Conservation (phyloP, 2,888 invertebrate genomes). For the Agelastica alni region DNA sequence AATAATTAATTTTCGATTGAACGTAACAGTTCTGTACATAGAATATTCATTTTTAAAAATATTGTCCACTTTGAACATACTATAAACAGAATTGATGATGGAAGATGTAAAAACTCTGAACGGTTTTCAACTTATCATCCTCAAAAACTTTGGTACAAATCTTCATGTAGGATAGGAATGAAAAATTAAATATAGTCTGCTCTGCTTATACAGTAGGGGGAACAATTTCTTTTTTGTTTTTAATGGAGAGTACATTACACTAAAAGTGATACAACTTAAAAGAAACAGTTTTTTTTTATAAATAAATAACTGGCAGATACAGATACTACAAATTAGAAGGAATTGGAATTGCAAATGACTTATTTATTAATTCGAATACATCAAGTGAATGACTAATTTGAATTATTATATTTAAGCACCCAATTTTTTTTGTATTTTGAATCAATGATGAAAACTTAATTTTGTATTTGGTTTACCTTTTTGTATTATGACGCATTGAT, state of each 20-base stretch:
- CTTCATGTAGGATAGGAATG: slow-evolving; percentile 43
- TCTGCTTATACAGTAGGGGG: slow-evolving; percentile 55
- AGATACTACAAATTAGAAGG: slow-evolving; percentile 29
- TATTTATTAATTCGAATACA: not conserved
- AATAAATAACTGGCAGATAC: slow-evolving; percentile 39
- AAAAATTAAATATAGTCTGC: slow-evolving; percentile 54
- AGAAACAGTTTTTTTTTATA: slow-evolving; percentile 29
- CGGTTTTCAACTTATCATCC: slow-evolving; percentile 11
- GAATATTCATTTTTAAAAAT: slow-evolving; percentile 21
- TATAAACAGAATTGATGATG: slow-evolving; percentile 27
- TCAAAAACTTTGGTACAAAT: slow-evolving; percentile 43
- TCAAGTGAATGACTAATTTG: too few species aligned
- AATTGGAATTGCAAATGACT: slow-evolving; percentile 18
- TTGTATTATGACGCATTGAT: too few species aligned
- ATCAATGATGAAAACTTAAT: too few species aligned
- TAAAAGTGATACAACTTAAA: slow-evolving; percentile 47
- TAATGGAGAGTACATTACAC: slow-evolving; percentile 39
- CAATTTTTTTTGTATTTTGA: too few species aligned
- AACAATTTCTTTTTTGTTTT: slow-evolving; percentile 21
- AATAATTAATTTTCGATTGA: too few species aligned
- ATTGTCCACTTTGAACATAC: slow-evolving; percentile 42
- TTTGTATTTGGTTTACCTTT: too few species aligned
- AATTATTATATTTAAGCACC: too few species aligned
- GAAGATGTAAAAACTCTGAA: slow-evolving; percentile 3
- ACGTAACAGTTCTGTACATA: slow-evolving; percentile 10